These are phyloP conservation scores for Myathropa florea DNA, from an alignment of 2,888 invertebrate genomes.

Conservation along the genomic window DNA sequence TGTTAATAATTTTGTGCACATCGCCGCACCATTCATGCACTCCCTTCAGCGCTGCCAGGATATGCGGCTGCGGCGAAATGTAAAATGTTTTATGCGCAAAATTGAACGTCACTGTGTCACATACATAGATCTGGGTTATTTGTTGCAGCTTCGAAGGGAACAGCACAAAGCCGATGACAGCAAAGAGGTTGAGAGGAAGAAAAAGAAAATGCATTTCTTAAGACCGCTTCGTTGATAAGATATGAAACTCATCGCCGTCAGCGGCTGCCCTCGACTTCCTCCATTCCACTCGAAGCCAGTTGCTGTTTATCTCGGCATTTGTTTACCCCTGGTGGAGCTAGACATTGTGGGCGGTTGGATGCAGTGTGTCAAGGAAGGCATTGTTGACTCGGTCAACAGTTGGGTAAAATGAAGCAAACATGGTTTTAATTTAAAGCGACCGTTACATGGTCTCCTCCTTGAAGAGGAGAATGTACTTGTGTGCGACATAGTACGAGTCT, in stretches of 20 bases:
- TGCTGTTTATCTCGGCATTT: background rate
- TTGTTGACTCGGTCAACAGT: constrained; percentile 47
- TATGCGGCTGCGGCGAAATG: background rate
- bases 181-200: background rate
- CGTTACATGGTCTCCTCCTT: background rate
- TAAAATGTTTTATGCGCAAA: background rate
- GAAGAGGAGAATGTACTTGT: background rate
- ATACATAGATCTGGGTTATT: constrained; percentile 46
- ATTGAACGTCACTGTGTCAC: constrained; percentile 24
- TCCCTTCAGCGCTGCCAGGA: background rate
- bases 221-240: constrained; percentile 15
- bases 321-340: background rate
- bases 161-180: background rate
- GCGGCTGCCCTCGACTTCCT: constrained; percentile 1
- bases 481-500: background rate
- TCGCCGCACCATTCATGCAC: background rate
- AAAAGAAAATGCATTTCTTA: constrained; percentile 2
- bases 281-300: background rate
- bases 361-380: constrained; percentile 35
- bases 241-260: background rate
- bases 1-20: constrained; percentile 38
- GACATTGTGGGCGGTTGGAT: constrained; percentile 4
- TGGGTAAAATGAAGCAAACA: constrained; percentile 26
- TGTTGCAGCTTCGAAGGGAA: constrained; percentile 17
- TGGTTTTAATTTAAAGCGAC: constrained; percentile 18